phyloP scores from a whole-genome alignment of 2,797 vertebrate genomes.

The Lerista edwardsae region DNA sequence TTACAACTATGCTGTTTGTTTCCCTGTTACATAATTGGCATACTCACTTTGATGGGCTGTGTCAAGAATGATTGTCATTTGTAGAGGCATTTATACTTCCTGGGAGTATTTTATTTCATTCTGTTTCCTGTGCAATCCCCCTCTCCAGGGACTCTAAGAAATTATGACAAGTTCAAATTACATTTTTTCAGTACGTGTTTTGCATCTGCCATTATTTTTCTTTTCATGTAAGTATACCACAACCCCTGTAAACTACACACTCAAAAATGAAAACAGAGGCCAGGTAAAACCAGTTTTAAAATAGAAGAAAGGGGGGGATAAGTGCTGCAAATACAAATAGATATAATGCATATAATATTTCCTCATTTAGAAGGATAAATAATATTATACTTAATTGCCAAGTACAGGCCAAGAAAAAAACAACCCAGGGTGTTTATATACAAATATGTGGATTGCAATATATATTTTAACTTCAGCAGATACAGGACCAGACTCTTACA shows the following conservation, averaged over 20 bases:
- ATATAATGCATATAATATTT: neutral
- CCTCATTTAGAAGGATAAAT: neutral
- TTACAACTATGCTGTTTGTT: neutral
- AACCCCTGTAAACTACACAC: neutral
- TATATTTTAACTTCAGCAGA: neutral
- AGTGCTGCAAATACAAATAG: conserved; percentile 45
- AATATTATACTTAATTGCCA: too few relatives aligned
- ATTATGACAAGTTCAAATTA: neutral
- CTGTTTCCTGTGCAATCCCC: neutral
- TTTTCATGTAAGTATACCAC: conserved; percentile 53
- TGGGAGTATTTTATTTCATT: neutral
- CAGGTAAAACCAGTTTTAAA: conserved; percentile 31
- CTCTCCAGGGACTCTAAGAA: too few relatives aligned
- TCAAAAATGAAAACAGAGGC: neutral
- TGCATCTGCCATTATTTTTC: conserved; percentile 43
- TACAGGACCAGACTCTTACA: neutral
- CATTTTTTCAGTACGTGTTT: conserved; percentile 50
- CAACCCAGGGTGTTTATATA: neutral
- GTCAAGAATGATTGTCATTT: neutral
- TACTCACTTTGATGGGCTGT: too few relatives aligned
- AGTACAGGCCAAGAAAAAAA: too few relatives aligned
- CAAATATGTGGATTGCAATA: neutral
- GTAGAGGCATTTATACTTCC: neutral
- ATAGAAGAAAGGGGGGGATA: conserved; percentile 48
- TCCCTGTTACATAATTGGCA: neutral